These are phyloP conservation scores for Crotalus adamanteus DNA, from an alignment of 2,797 vertebrate genomes.

Conservation along the genomic window DNA sequence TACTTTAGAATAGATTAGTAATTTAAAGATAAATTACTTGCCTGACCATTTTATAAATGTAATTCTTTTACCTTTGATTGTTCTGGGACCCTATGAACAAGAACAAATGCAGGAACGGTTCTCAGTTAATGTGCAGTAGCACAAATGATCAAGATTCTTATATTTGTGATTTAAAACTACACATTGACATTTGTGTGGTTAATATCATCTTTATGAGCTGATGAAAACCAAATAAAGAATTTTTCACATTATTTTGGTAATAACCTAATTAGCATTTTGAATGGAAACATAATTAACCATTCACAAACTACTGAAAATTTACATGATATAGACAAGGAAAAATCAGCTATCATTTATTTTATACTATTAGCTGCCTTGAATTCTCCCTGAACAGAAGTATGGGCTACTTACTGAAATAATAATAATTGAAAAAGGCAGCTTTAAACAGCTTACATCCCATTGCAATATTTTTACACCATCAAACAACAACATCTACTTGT, in stretches of 20 bases:
- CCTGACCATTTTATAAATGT: background rate
- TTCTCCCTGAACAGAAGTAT: background rate
- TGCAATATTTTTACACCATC: background rate
- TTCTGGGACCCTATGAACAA: background rate
- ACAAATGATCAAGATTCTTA: background rate
- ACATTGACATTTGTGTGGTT: background rate
- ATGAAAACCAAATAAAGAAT: background rate
- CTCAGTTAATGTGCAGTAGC: background rate
- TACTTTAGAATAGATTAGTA: background rate
- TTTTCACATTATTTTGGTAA: background rate
- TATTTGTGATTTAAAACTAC: background rate
- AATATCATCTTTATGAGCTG: background rate
- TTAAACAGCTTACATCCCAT: background rate
- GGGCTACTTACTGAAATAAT: background rate
- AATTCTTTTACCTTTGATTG: background rate
- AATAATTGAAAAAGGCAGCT: background rate
- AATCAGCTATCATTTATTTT: background rate
- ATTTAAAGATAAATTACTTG: background rate
- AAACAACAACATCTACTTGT: background rate
- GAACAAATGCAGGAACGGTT: background rate
- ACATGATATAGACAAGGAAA: background rate
- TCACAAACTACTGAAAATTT: background rate
- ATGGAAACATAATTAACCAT: background rate
- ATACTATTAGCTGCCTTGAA: background rate
- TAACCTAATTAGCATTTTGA: background rate